Conservation (phyloP, 2,888 invertebrate species). For the Synanthedon myopaeformis region DNA sequence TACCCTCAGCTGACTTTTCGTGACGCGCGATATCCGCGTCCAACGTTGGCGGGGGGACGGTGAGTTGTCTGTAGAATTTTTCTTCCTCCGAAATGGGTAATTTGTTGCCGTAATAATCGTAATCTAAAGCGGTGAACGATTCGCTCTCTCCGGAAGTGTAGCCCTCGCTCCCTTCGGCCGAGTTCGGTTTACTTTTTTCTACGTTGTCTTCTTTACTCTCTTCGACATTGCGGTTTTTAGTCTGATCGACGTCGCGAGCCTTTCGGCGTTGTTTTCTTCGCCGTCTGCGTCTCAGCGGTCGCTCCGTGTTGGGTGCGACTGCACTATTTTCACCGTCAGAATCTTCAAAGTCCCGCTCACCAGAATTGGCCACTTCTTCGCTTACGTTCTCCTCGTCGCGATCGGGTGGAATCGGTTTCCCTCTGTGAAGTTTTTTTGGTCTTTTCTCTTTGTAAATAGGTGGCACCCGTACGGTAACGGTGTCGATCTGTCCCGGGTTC, state of each 20-base stretch:
- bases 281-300: constrained; percentile 30
- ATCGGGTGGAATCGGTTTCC: constrained; percentile 25
- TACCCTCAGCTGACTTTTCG: constrained; percentile 21
- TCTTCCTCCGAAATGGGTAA: constrained; percentile 49
- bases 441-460: constrained; percentile 58
- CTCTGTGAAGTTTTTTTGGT: constrained; percentile 54
- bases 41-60: constrained; percentile 42
- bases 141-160: constrained; percentile 12
- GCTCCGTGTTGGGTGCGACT: constrained; percentile 27
- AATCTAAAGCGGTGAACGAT: constrained; percentile 35
- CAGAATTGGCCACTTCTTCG: constrained; percentile 3
- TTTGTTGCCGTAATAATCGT: constrained; percentile 51
- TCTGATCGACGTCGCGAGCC: constrained; percentile 24
- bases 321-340: constrained; percentile 36
- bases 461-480: constrained; percentile 61
- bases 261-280: constrained; percentile 37
- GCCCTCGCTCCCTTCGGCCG: constrained; percentile 4
- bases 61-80: constrained; percentile 31
- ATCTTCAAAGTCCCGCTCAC: constrained; percentile 26
- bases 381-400: constrained; percentile 15
- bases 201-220: neutral
- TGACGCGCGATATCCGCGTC: constrained; percentile 42
- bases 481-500: constrained; percentile 61
- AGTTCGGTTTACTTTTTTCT: neutral
- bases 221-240: neutral